Percentiles rank a stretch among this genome's conserved stretches.
These are phyloP conservation scores for Dolichallabes microphthalmus DNA, from an alignment of 2,113 vertebrate genomes.

Conservation along the genomic window DNA sequence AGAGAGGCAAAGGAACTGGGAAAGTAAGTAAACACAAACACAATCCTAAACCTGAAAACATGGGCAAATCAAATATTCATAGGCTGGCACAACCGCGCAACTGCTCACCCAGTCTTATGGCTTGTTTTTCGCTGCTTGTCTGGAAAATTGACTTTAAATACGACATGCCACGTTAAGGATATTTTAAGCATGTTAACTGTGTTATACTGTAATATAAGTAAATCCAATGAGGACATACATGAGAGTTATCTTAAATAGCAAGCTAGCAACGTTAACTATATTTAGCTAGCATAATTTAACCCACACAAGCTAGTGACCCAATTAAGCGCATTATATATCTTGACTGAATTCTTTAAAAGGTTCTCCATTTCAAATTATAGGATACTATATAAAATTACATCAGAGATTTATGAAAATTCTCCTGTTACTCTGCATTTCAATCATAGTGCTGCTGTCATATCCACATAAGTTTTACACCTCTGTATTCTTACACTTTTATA, in stretches of 20 bases:
- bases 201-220: neutral
- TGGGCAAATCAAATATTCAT: neutral
- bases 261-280: neutral
- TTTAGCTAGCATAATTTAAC: neutral
- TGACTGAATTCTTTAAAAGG: neutral
- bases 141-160: neutral
- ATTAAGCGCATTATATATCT: neutral
- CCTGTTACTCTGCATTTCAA: too few relatives aligned
- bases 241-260: neutral
- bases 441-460: too few relatives aligned
- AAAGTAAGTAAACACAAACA: slow-evolving; percentile 1
- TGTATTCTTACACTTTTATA: too few relatives aligned
- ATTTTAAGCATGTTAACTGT: neutral
- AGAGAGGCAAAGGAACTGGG: neutral
- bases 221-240: neutral
- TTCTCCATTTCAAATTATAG: neutral
- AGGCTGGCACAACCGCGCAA: neutral
- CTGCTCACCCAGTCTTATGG: neutral
- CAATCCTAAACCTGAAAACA: neutral
- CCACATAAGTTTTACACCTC: too few relatives aligned
- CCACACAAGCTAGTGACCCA: neutral
- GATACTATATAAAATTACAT: neutral
- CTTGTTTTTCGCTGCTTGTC: neutral
- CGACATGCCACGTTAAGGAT: neutral
- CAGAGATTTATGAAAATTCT: neutral